A percentile compares a stretch with the other conserved stretches of the same genome.
Conservation (phyloP, 1,140 invertebrate genomes). For the Pseudomyrmex concolor region DNA sequence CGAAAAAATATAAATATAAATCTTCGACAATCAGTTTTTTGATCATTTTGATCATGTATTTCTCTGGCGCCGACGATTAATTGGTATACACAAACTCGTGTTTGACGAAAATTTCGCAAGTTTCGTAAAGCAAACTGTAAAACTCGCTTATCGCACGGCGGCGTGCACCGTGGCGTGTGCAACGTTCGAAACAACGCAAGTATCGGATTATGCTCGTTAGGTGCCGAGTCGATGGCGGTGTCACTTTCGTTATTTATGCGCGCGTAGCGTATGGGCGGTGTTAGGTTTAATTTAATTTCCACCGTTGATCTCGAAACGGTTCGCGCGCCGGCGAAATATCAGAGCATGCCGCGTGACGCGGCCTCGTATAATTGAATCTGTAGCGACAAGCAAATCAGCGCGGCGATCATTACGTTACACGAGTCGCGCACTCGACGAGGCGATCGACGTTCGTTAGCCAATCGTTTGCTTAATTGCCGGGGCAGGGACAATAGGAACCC, state of each 20-base stretch:
- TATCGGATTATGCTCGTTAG: constrained; percentile 51
- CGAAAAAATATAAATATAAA: no score
- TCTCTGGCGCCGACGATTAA: no score
- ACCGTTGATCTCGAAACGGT: constrained; percentile 59
- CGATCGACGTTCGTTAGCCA: constrained; percentile 73
- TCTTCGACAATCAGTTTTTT: no score
- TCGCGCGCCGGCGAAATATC: constrained; percentile 62
- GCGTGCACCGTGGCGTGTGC: not conserved
- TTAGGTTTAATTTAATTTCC: constrained; percentile 69
- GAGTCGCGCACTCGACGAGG: constrained; percentile 54
- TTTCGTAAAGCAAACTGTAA: not conserved
- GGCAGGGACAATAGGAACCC: constrained; percentile 52
- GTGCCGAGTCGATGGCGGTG: not conserved
- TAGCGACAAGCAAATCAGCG: constrained; percentile 72
- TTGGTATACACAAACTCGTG: not conserved
- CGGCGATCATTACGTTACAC: constrained; percentile 71
- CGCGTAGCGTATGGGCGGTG: constrained; percentile 8
- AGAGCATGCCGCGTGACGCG: constrained; percentile 27
- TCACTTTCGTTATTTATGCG: constrained; percentile 68
- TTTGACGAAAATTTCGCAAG: constrained; percentile 43
- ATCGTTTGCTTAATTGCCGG: constrained; percentile 71
- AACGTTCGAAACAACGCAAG: constrained; percentile 47
- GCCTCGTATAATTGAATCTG: constrained; percentile 71
- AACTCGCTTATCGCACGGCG: not conserved
- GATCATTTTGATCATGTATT: no score